Conservation (phyloP, 2,113 vertebrate species). For the Geococcyx californianus region DNA sequence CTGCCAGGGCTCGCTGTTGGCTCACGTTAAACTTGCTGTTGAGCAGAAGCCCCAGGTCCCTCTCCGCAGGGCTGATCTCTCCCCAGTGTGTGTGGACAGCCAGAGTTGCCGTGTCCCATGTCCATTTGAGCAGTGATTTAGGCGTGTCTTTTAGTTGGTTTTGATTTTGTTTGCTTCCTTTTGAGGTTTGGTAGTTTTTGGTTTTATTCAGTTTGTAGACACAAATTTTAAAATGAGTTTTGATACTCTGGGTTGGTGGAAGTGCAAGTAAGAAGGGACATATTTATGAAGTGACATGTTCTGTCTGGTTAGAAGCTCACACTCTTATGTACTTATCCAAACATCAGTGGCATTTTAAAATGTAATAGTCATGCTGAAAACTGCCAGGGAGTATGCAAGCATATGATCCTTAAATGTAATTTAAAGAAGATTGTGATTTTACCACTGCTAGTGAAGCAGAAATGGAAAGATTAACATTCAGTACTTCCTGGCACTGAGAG, state of each 20-base stretch:
- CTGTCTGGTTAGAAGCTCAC: background rate
- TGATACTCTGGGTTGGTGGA: background rate
- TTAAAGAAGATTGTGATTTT: background rate
- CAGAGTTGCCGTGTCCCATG: too few relatives aligned
- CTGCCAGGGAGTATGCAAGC: background rate
- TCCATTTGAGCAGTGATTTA: background rate
- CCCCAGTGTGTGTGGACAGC: too few relatives aligned
- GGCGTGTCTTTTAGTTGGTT: background rate
- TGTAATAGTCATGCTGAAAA: background rate
- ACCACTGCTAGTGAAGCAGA: background rate
- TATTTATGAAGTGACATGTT: background rate
- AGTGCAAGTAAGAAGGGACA: background rate
- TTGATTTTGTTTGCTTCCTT: background rate
- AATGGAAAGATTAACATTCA: background rate
- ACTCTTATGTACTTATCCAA: background rate
- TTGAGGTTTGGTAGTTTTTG: background rate
- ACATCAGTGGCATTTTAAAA: background rate
- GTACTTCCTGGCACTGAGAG: background rate
- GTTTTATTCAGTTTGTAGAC: background rate
- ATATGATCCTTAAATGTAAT: background rate
- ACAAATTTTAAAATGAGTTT: background rate
- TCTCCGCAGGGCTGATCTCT: too few relatives aligned
- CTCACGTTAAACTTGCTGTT: too few relatives aligned
- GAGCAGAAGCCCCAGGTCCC: too few relatives aligned
- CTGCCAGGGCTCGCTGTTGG: too few relatives aligned